Evolutionary conservation across 1,140 invertebrate genomes (phyloP).

Genomic region (Zelostemma sp.): DNA sequence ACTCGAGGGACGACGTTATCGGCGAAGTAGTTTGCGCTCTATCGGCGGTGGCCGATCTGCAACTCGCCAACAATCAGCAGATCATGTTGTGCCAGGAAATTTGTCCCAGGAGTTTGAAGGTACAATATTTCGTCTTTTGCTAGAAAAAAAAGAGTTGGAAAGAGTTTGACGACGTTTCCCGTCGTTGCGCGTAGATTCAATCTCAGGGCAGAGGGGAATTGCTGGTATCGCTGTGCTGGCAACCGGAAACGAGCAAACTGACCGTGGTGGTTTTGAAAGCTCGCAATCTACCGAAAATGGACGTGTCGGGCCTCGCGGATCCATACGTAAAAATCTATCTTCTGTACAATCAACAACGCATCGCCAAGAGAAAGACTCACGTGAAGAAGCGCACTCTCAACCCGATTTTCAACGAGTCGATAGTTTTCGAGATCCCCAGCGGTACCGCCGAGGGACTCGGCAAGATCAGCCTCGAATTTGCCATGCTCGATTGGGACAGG

Average conservation of each 20-base stretch:
- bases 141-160: too few species aligned
- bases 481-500: slow-evolving; percentile 96
- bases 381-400: slow-evolving; percentile 98
- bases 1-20: slow-evolving; percentile 96
- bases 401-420: slow-evolving; percentile 99
- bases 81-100: slow-evolving; percentile 85
- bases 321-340: slow-evolving; percentile 97
- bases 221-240: slow-evolving; percentile 93
- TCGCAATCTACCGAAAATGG: slow-evolving; percentile 94
- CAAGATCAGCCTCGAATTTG: slow-evolving; percentile 91
- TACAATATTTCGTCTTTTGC: too few species aligned
- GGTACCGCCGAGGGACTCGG: slow-evolving; percentile 85
- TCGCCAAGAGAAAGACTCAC: slow-evolving; percentile 99
- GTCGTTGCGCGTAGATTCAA: too few species aligned
- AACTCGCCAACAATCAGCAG: slow-evolving; percentile 83
- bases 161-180: too few species aligned
- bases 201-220: slow-evolving; percentile 91
- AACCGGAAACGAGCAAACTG: slow-evolving; percentile 88
- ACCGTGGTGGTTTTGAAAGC: slow-evolving; percentile 95
- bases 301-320: slow-evolving; percentile 94
- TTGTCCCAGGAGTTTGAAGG: slow-evolving; percentile 87
- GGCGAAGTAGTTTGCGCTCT: slow-evolving; percentile 95
- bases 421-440: slow-evolving; percentile 86
- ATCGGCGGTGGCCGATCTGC: slow-evolving; percentile 79
- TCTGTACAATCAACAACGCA: slow-evolving; percentile 95